Evolutionary conservation across 2,888 invertebrate species (phyloP).

Genomic region (Drepana falcataria): DNA sequence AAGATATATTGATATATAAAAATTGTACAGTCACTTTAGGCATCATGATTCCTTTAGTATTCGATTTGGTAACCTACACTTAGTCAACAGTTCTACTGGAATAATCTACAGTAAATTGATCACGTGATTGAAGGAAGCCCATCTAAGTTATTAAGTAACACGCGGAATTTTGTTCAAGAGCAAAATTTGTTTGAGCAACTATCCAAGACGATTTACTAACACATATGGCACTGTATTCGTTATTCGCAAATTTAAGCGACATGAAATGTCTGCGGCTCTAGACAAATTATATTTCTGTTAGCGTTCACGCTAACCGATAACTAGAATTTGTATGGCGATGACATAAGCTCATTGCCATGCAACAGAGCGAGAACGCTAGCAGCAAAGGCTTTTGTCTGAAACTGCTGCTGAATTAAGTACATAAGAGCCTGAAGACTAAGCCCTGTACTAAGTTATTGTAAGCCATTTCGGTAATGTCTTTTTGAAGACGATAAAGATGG

Average conservation of each 20-base stretch:
- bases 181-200: constrained; percentile 60
- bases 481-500: too few relatives aligned
- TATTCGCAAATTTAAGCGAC: constrained; percentile 41
- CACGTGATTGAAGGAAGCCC: constrained; percentile 59
- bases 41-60: constrained; percentile 1
- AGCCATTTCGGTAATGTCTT: too few relatives aligned
- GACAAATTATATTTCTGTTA: background rate
- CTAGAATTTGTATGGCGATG: too few relatives aligned
- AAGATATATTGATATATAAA: background rate
- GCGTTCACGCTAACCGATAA: too few relatives aligned
- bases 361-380: too few relatives aligned
- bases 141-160: constrained; percentile 46
- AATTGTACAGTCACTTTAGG: constrained; percentile 4
- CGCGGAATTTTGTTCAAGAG: constrained; percentile 28
- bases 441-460: too few relatives aligned
- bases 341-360: too few relatives aligned
- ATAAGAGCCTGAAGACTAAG: too few relatives aligned
- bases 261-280: constrained; percentile 22
- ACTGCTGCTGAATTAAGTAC: too few relatives aligned
- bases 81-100: constrained; percentile 14
- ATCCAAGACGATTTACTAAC: constrained; percentile 42
- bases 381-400: too few relatives aligned
- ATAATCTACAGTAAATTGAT: constrained; percentile 37
- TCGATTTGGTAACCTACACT: constrained; percentile 2
- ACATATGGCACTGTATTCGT: constrained; percentile 73